Evolutionary conservation across 2,888 invertebrate genomes (phyloP).

Genomic region (Drosophila colorata): DNA sequence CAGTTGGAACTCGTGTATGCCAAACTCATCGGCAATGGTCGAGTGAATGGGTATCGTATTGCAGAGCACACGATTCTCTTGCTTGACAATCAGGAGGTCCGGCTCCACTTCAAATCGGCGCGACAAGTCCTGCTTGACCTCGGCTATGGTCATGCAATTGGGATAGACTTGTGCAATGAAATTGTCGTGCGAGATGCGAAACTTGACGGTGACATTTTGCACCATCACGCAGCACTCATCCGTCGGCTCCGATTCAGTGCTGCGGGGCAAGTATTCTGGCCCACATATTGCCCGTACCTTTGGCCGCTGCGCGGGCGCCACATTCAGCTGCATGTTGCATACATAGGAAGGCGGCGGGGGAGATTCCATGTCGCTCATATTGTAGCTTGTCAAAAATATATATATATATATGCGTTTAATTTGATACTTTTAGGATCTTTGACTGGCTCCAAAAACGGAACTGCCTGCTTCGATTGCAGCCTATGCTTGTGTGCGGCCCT

Average conservation of each 20-base stretch:
- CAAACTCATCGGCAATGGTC: constrained; percentile 81
- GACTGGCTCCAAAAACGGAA: background rate
- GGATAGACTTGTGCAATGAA: constrained; percentile 84
- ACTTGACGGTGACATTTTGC: constrained; percentile 85
- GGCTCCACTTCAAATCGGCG: constrained; percentile 87
- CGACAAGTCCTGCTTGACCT: constrained; percentile 88
- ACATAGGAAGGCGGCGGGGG: constrained; percentile 29
- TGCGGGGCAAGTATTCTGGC: constrained; percentile 28
- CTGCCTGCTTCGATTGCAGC: constrained; percentile 55
- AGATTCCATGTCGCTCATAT: constrained; percentile 51
- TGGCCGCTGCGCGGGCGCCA: constrained; percentile 46
- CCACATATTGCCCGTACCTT: constrained; percentile 39
- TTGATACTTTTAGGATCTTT: constrained; percentile 1
- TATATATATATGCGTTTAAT: constrained; percentile 3
- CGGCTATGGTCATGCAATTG: constrained; percentile 86
- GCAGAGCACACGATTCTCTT: constrained; percentile 84
- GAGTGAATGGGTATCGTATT: constrained; percentile 75
- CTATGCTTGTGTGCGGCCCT: constrained; percentile 1
- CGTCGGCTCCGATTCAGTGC: constrained; percentile 46
- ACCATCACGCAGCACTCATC: constrained; percentile 45
- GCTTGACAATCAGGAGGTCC: constrained; percentile 86
- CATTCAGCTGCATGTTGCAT: constrained; percentile 59
- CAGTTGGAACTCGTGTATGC: constrained; percentile 82
- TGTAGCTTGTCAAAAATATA: constrained; percentile 12
- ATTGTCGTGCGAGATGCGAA: constrained; percentile 79